A percentile compares a stretch with the other conserved stretches of the same genome.
phyloP scores from a whole-genome alignment of 2,888 invertebrate genomes.

The Tenodera sinensis region DNA sequence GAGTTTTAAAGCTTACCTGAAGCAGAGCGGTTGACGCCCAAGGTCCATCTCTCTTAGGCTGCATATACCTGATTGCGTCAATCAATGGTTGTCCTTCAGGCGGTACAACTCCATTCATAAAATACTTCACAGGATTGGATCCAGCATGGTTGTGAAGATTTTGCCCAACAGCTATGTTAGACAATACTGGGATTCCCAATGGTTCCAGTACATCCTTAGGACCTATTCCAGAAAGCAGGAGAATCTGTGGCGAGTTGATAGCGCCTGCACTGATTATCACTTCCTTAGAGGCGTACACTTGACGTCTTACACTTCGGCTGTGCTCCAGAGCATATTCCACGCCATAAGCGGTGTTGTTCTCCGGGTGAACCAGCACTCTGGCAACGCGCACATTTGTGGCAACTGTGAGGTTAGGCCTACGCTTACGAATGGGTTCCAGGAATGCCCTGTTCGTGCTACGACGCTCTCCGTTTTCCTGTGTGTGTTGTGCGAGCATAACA shows the following conservation, averaged over 20 bases:
- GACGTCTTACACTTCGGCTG: not conserved
- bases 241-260: not conserved
- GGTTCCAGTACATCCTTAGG: not conserved
- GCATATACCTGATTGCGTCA: not conserved
- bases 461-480: not conserved
- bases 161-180: not conserved
- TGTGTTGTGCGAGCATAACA: not conserved
- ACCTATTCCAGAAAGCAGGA: slow-evolving; percentile 4
- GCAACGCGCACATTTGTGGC: not conserved
- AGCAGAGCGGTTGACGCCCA: not conserved
- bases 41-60: not conserved
- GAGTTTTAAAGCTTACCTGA: not conserved
- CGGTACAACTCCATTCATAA: not conserved
- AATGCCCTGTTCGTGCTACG: slow-evolving; percentile 1
- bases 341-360: not conserved
- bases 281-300: not conserved
- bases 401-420: not conserved
- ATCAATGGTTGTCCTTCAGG: not conserved
- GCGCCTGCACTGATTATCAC: not conserved
- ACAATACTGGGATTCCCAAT: not conserved
- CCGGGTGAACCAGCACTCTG: not conserved
- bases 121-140: not conserved
- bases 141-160: slow-evolving; percentile 9
- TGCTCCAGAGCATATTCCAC: not conserved
- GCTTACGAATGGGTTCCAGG: not conserved